Base-by-base conservation (phyloP, 1,140 invertebrate species). In the Brachionus paranguensis region DNA sequence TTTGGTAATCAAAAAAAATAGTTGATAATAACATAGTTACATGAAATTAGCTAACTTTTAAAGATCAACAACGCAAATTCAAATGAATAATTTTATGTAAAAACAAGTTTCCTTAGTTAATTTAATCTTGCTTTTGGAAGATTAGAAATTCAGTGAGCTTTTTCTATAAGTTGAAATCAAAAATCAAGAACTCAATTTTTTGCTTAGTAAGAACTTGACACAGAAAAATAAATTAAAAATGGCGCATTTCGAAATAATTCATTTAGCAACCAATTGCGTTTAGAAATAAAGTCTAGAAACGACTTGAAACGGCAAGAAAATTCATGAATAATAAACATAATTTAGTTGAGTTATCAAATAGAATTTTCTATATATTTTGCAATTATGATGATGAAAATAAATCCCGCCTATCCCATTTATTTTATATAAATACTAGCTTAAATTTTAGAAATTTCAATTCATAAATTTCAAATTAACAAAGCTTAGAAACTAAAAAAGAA, bases 181-280 rank as follows among this genome's bases (percentile, higher is more conserved):
- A 60, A 60, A 60, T 20, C 8, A 41, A 41, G 27, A 65, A 37
- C 1, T 2, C 29, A 33, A 33, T 29, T 29, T 37, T 68, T 68
- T 68, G 65, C 65, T 68, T 68, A 33, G 27, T 65, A 65, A 65
- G 10, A 6, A 33, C 33, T 14, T 41, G 65, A 68, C 65, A 68
- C n/a, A 68, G 27, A 68, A 68, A 68, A 68, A 68, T 68, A 68
- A 68, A 68, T 68, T 68, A 68, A 68, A 68, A 68, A 68, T 68
- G 65, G 65, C 65, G 65, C 33, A 33, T 68, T 68, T 68, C 1
- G 11, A 68, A 68, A 68, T 68, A 37, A n/a, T 68, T n/a, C 2
- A 2, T 60, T 33, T 14, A 37, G 65, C 14, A 33, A 68, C 27
- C 10, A 68, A 68, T 68, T 33, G 33, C 27, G 33, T n/a, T 11